Conservation (phyloP, 2,888 invertebrate genomes). For the Agrotis clavis region DNA sequence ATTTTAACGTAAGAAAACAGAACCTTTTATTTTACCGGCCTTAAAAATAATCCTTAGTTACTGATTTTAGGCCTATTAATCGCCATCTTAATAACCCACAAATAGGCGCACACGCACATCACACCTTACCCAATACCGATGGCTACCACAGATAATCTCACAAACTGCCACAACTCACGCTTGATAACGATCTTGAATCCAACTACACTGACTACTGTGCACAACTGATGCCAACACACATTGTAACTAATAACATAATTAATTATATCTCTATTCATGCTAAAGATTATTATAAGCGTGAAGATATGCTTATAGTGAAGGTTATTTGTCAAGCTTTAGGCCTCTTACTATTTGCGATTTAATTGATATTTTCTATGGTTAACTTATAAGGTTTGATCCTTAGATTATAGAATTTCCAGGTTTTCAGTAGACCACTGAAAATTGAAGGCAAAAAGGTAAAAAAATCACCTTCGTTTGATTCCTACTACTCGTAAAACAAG, state of each 20-base stretch:
- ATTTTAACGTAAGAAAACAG: neutral
- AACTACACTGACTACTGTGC: slow-evolving; percentile 33
- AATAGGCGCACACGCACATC: slow-evolving; percentile 2
- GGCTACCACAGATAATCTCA: slow-evolving; percentile 13
- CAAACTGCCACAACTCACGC: slow-evolving; percentile 44
- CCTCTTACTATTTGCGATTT: neutral
- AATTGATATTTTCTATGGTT: neutral
- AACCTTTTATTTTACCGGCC: neutral
- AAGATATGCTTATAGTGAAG: slow-evolving; percentile 34
- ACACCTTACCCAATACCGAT: slow-evolving; percentile 38
- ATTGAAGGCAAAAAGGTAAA: too few relatives aligned
- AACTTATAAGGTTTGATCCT: too few relatives aligned
- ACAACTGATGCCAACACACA: slow-evolving; percentile 38
- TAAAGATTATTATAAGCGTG: slow-evolving; percentile 22
- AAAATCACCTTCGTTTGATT: too few relatives aligned
- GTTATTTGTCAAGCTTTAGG: slow-evolving; percentile 28
- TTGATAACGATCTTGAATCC: slow-evolving; percentile 38
- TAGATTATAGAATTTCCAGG: too few relatives aligned
- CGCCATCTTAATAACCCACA: neutral
- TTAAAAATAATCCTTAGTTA: neutral
- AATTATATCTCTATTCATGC: slow-evolving; percentile 47
- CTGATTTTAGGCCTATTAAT: neutral
- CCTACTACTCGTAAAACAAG: too few relatives aligned
- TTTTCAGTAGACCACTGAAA: too few relatives aligned
- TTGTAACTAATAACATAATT: slow-evolving; percentile 45